Evolutionary conservation across 2,797 vertebrate genomes (phyloP).

Genomic region (Paedocypris micromegethes): DNA sequence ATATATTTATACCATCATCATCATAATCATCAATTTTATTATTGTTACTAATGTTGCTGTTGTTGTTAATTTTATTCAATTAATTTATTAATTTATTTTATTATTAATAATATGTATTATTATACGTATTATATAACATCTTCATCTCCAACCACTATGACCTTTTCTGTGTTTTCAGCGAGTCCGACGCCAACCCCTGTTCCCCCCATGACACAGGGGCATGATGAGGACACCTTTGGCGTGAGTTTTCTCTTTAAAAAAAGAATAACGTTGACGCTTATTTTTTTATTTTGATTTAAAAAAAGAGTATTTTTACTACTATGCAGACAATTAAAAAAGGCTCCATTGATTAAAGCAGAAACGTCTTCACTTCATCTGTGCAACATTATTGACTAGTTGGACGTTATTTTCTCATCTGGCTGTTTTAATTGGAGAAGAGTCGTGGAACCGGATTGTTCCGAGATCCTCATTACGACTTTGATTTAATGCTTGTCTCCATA

Average conservation of each 20-base stretch:
- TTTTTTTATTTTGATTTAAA: too few species aligned
- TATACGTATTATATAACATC: neutral
- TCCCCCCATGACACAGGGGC: conserved; percentile 79
- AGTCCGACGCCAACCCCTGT: conserved; percentile 77
- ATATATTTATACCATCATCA: too few species aligned
- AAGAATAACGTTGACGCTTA: too few species aligned
- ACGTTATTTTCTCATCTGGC: conserved; percentile 51
- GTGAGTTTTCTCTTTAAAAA: conserved; percentile 68
- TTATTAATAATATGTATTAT: neutral
- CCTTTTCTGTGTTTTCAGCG: conserved; percentile 43
- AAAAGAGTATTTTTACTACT: too few species aligned
- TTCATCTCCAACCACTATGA: neutral
- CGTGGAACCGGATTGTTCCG: conserved; percentile 4
- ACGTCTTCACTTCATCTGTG: conserved; percentile 47
- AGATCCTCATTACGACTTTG: conserved; percentile 42
- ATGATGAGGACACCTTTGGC: conserved; percentile 85
- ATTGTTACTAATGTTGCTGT: too few species aligned
- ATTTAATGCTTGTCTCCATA: conserved; percentile 30
- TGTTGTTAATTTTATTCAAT: too few species aligned
- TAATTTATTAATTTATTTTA: too few species aligned
- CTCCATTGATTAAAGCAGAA: conserved; percentile 48
- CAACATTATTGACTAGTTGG: conserved; percentile 55
- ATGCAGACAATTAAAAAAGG: too few species aligned
- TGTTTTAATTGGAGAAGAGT: conserved; percentile 36
- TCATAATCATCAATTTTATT: too few species aligned